Conservation (phyloP, 2,797 vertebrate species). For the Echeneis naucrates region DNA sequence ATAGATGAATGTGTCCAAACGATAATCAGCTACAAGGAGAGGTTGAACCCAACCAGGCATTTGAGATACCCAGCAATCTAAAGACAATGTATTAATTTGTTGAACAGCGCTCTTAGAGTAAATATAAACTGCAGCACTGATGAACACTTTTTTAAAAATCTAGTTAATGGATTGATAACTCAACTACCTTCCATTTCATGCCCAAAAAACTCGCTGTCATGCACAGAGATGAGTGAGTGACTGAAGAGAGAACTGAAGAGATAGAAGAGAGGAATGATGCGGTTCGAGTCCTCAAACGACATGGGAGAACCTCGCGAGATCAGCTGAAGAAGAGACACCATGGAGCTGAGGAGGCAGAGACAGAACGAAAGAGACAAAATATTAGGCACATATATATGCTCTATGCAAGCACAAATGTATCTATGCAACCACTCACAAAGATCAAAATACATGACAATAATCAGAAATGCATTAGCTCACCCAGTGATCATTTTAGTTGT, state of each 20-base stretch:
- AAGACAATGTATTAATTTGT: background rate
- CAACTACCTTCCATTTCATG: constrained; percentile 89
- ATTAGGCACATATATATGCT: constrained; percentile 5
- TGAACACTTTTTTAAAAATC: background rate
- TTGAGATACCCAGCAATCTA: background rate
- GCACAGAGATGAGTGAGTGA: constrained; percentile 97
- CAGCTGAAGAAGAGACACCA: constrained; percentile 94
- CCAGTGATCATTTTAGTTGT: constrained; percentile 98
- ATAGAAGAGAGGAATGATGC: constrained; percentile 99
- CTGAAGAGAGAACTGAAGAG: constrained; percentile 99
- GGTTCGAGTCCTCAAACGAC: constrained; percentile 95
- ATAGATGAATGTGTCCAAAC: background rate
- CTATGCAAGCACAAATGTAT: background rate
- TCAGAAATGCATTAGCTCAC: constrained; percentile 78
- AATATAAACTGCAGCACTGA: background rate
- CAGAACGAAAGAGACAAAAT: background rate
- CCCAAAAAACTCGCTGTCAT: constrained; percentile 98
- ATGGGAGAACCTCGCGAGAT: constrained; percentile 97
- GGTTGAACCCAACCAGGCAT: background rate
- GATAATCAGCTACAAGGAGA: background rate
- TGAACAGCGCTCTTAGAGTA: constrained; percentile 4
- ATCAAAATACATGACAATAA: background rate
- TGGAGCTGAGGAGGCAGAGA: constrained; percentile 85
- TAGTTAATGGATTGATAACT: background rate
- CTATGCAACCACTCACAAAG: background rate